Evolutionary conservation across 2,888 invertebrate genomes (phyloP).

Genomic region (Mantis religiosa): DNA sequence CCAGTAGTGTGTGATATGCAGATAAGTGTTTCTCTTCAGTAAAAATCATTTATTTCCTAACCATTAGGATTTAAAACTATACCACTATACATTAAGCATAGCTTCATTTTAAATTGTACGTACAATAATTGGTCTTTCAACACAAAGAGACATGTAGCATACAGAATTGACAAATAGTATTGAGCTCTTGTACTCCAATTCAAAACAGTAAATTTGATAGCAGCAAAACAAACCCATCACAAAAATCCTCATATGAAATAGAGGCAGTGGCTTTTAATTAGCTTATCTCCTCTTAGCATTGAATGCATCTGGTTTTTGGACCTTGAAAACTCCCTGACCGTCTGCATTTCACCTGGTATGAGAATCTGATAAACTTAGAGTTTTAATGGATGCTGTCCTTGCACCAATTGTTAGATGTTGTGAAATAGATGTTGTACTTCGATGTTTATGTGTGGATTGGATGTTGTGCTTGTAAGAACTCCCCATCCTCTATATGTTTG

Average conservation of each 20-base stretch:
- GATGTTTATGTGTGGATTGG: not conserved
- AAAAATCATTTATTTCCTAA: not conserved
- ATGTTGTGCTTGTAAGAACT: constrained; percentile 1
- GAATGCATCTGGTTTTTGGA: not conserved
- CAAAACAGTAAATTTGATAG: no score
- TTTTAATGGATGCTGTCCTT: not conserved
- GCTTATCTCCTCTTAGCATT: not conserved
- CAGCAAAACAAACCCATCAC: not conserved
- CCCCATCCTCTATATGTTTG: not conserved
- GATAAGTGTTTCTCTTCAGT: not conserved
- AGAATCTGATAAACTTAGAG: not conserved
- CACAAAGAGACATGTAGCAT: no score
- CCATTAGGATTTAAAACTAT: not conserved
- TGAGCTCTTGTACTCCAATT: no score
- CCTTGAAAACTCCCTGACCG: not conserved
- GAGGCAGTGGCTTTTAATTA: not conserved
- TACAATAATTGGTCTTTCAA: no score
- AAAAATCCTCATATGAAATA: not conserved
- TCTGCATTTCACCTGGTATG: not conserved
- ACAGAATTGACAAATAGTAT: no score
- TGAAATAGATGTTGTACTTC: constrained; percentile 9
- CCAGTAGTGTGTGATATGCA: not conserved
- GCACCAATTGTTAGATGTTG: constrained; percentile 8
- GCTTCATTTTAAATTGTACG: no score
- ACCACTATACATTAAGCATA: no score